Evolutionary conservation across 2,113 vertebrate genomes (phyloP), one percentile per base, ranked within the genome.

Genomic region (Callorhinus ursinus): DNA sequence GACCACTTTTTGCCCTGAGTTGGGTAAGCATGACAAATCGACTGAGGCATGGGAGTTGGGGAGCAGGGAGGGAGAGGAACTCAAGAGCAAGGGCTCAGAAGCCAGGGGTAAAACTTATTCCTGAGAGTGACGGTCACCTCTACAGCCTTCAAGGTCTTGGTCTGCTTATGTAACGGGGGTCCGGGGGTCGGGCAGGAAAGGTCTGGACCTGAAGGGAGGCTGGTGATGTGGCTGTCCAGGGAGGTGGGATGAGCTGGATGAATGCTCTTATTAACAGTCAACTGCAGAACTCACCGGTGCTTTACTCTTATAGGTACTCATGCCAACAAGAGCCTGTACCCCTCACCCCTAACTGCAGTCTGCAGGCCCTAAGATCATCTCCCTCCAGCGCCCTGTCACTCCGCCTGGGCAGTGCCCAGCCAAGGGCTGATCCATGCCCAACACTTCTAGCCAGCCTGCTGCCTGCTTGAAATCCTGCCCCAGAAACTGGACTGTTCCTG

Each of bases 281-380:
- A 4, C 31, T 49, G 4, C 33, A 24, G 77, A 53, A 9, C 77
- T 98, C 57, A 90, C 33, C 51, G 69, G 39, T 26, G 21, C 18
- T 85, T 97, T 86, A 72, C 72, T 92, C 84, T 97, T 96, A 22
- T 65, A 97, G 96, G 81, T 67, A 53, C 51, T 69, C 39, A 16
- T 19, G 72, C 24, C 74, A 77, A 57, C n/a, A 74, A 87, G 69
- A 93, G 39, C 83, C 77, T 59, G 46, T 49, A 65, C 26, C 63
- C 69, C 36, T 65, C 67, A 42, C 61, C 74, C 28, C 74, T 42
- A 76, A 79, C 31, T 89, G 77, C 18, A 61, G 61, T 36, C 61
- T 67, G 18, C 1, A 6, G 59, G 33, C 31, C 59, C 59, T 8
- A 22, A 51, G 69, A 67, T 36, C 33, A 39, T 42, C 28, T 49